These are phyloP conservation scores for Cosmorhoe ocellata DNA, from an alignment of 2,888 invertebrate genomes.

Conservation along the genomic window DNA sequence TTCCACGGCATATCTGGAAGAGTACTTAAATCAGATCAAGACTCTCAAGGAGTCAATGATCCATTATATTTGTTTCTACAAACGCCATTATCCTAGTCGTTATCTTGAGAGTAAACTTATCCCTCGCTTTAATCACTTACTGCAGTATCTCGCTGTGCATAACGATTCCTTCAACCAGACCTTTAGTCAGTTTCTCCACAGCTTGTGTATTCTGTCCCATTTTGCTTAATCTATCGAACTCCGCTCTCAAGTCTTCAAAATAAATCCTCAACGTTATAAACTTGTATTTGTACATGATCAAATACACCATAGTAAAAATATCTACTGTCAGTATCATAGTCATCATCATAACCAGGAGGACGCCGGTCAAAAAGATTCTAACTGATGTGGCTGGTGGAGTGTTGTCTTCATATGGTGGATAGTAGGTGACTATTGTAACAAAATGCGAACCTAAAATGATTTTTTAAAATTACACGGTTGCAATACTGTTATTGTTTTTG, in stretches of 20 bases:
- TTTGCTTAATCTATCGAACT: constrained; percentile 47
- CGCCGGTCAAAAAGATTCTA: constrained; percentile 51
- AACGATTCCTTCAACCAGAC: constrained; percentile 62
- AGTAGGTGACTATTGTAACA: constrained; percentile 66
- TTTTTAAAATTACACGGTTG: not conserved
- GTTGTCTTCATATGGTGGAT: constrained; percentile 58
- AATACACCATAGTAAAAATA: constrained; percentile 54
- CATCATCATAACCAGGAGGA: constrained; percentile 55
- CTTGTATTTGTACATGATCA: constrained; percentile 71
- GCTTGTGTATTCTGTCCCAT: constrained; percentile 44
- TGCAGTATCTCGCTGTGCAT: constrained; percentile 66
- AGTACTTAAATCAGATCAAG: too few species aligned
- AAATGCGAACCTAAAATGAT: constrained; percentile 59
- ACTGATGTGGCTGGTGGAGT: constrained; percentile 46
- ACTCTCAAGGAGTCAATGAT: too few species aligned
- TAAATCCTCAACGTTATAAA: constrained; percentile 65
- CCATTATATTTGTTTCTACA: too few species aligned
- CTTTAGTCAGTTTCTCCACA: constrained; percentile 48
- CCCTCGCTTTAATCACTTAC: constrained; percentile 42
- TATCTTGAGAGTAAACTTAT: too few species aligned
- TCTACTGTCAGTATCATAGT: constrained; percentile 67
- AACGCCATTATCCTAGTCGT: too few species aligned
- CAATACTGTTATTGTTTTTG: too few species aligned
- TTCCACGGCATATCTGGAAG: too few species aligned
- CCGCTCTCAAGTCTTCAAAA: constrained; percentile 55